These are phyloP conservation scores for Argyrosomus regius DNA, from an alignment of 2,797 vertebrate genomes.

Conservation along the genomic window DNA sequence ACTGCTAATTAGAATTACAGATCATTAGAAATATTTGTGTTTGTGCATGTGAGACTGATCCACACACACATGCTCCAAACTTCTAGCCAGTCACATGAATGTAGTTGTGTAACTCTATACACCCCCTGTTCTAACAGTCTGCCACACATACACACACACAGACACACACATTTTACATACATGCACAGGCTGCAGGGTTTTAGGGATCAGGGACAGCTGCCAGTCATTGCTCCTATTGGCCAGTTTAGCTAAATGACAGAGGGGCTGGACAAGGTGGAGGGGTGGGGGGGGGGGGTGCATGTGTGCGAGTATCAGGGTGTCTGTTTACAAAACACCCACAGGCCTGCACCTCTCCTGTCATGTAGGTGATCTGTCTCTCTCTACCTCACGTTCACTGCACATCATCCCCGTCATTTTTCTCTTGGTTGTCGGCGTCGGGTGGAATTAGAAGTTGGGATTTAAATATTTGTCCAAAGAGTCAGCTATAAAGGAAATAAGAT, in stretches of 20 bases:
- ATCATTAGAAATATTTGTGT: constrained; percentile 5
- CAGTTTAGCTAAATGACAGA: constrained; percentile 46
- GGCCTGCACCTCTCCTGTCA: constrained; percentile 55
- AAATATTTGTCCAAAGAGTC: constrained; percentile 3
- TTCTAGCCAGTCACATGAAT: background rate
- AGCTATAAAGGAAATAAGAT: constrained; percentile 48
- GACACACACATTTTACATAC: constrained; percentile 29
- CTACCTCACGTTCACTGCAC: constrained; percentile 22
- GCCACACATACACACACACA: constrained; percentile 21
- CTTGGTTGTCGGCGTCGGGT: background rate
- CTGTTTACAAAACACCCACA: constrained; percentile 82
- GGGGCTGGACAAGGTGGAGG: constrained; percentile 26
- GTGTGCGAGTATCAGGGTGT: constrained; percentile 67
- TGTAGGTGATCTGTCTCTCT: constrained; percentile 46
- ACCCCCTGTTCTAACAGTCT: constrained; percentile 22
- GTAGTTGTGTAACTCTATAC: background rate
- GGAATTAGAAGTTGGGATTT: constrained; percentile 7
- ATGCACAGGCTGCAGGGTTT: constrained; percentile 53
- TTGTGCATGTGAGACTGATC: background rate
- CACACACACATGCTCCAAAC: background rate
- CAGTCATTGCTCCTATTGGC: constrained; percentile 66
- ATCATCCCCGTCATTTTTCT: constrained; percentile 23
- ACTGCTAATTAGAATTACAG: too few relatives aligned
- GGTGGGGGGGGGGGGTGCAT: constrained; percentile 20
- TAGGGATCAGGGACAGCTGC: constrained; percentile 61